Conservation (phyloP, 2,797 vertebrate genomes). For the Propithecus deckenii region DNA sequence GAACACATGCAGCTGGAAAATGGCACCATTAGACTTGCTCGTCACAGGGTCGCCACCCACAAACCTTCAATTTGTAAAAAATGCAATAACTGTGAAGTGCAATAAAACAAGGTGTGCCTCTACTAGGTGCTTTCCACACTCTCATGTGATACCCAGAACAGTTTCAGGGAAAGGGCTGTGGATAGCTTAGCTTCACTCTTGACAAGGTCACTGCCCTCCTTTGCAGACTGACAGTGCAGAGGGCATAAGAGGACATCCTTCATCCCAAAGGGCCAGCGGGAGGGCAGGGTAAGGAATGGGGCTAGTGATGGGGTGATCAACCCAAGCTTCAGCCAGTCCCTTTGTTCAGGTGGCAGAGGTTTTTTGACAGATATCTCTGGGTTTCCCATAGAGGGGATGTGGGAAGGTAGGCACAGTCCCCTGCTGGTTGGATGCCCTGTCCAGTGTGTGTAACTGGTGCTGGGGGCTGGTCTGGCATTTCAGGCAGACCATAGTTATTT, state of each 20-base stretch:
- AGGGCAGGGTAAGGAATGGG: neutral
- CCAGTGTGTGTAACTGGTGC: accelerated
- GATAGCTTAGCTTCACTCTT: neutral
- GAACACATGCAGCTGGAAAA: no score
- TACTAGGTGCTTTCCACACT: neutral
- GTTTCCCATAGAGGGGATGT: neutral
- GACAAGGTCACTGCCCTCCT: neutral
- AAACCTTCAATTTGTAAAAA: neutral
- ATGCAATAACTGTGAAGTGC: neutral
- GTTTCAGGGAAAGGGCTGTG: neutral
- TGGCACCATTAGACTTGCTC: neutral
- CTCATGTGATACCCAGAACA: neutral
- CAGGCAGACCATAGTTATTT: neutral
- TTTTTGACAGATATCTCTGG: neutral
- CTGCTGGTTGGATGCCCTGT: neutral
- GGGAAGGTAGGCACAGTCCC: neutral
- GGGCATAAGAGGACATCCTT: neutral
- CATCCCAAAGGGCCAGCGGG: neutral
- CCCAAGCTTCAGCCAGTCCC: no score
- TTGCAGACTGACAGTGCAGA: neutral
- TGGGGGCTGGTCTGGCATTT: neutral
- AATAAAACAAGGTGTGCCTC: neutral
- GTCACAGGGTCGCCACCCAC: neutral
- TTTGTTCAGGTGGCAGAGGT: neutral
- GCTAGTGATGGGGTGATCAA: neutral